Conservation (phyloP, 1,140 invertebrate species). For the Chrysopa pallens region DNA sequence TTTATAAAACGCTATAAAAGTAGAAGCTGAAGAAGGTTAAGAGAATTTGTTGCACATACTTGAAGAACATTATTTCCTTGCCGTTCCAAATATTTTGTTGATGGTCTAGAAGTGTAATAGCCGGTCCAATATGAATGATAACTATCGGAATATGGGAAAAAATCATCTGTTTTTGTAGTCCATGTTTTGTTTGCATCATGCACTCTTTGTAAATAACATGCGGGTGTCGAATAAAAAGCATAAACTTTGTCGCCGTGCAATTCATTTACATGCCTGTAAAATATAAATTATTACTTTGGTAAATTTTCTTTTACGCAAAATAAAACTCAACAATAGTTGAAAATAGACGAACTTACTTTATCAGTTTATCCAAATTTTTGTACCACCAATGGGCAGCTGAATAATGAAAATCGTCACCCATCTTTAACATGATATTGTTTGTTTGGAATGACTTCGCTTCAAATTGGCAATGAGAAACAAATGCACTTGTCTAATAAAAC, state of each 20-base stretch:
- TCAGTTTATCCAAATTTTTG: conserved; percentile 53
- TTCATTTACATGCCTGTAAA: conserved; percentile 31
- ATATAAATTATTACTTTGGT: conserved; percentile 7
- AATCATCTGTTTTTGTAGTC: conserved; percentile 45
- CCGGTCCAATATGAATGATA: conserved; percentile 64
- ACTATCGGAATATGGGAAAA: conserved; percentile 56
- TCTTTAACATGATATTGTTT: conserved; percentile 15
- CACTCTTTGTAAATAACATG: conserved; percentile 49
- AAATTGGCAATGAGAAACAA: conserved; percentile 19
- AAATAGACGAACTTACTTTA: conserved; percentile 29
- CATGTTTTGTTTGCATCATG: conserved; percentile 29
- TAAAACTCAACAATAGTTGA: background rate
- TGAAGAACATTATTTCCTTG: conserved; percentile 46
- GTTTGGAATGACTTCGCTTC: conserved; percentile 10
- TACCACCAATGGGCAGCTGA: conserved; percentile 40
- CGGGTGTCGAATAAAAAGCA: conserved; percentile 60
- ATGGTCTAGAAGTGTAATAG: conserved; percentile 58
- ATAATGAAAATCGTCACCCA: conserved; percentile 23
- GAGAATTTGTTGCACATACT: conserved; percentile 16
- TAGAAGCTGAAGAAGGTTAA: conserved; percentile 6
- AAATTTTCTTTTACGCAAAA: too few species aligned
- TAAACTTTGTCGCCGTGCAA: conserved; percentile 35
- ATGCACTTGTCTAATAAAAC: conserved; percentile 27
- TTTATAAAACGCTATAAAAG: too few species aligned
- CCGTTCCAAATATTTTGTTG: conserved; percentile 42